A percentile compares a stretch with the other conserved stretches of the same genome.
Conservation (phyloP, 2,888 invertebrate genomes). For the Clitarchus hookeri region DNA sequence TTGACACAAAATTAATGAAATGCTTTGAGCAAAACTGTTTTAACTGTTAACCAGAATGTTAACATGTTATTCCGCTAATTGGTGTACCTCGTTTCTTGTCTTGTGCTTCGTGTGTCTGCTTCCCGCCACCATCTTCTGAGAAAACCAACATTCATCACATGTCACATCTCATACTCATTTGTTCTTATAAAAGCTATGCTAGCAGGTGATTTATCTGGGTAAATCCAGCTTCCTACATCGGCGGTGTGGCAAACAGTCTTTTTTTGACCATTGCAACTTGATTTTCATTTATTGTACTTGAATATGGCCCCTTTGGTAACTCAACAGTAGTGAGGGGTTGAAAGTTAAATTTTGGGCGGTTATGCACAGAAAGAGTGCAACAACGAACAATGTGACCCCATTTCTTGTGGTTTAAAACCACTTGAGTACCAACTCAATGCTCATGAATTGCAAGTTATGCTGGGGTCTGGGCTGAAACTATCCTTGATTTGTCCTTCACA, state of each 20-base stretch:
- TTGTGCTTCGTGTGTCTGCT: not conserved
- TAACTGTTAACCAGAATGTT: no score
- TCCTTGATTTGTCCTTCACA: no score
- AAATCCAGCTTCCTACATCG: not conserved
- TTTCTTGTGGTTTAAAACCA: no score
- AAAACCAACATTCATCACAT: not conserved
- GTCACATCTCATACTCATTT: not conserved
- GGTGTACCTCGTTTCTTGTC: no score
- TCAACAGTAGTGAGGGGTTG: not conserved
- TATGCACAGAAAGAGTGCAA: not conserved
- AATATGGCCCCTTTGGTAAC: conserved; percentile 2
- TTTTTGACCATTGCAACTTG: no score
- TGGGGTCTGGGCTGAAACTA: no score
- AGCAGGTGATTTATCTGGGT: not conserved
- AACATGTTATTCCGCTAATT: no score
- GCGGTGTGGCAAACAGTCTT: not conserved
- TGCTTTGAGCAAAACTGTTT: no score
- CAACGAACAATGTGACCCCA: no score
- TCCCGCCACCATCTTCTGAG: not conserved
- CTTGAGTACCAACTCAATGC: no score
- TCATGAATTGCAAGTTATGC: no score
- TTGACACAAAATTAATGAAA: no score
- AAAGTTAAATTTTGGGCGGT: not conserved
- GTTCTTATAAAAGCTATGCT: not conserved
- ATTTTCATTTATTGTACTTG: not conserved